These are phyloP conservation scores for Halocaridina rubra DNA, from an alignment of 2,888 invertebrate genomes.

Conservation along the genomic window DNA sequence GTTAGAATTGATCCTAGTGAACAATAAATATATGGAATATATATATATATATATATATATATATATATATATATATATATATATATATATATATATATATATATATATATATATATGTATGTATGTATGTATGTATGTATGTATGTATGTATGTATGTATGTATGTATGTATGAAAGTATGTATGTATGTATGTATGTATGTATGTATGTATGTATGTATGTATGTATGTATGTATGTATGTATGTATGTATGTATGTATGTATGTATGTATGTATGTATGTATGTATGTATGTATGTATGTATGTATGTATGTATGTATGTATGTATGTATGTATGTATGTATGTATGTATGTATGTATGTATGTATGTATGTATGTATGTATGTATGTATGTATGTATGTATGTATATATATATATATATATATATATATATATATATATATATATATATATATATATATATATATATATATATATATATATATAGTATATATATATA, in stretches of 20 bases:
- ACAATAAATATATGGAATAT: neutral
- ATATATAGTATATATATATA: neutral
- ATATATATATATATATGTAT: neutral
- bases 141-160: neutral
- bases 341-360: neutral
- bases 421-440: neutral
- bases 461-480: neutral
- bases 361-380: neutral
- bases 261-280: neutral
- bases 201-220: neutral
- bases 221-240: neutral
- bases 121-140: neutral
- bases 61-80: neutral
- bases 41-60: neutral
- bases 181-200: neutral
- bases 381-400: neutral
- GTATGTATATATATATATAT: neutral
- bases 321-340: neutral
- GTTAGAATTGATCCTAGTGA: too few species aligned
- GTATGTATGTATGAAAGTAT: neutral
- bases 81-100: neutral
- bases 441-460: neutral
- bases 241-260: neutral
- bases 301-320: neutral
- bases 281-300: neutral